Conservation (phyloP, 2,113 vertebrate species). For the Lagopus leucura region DNA sequence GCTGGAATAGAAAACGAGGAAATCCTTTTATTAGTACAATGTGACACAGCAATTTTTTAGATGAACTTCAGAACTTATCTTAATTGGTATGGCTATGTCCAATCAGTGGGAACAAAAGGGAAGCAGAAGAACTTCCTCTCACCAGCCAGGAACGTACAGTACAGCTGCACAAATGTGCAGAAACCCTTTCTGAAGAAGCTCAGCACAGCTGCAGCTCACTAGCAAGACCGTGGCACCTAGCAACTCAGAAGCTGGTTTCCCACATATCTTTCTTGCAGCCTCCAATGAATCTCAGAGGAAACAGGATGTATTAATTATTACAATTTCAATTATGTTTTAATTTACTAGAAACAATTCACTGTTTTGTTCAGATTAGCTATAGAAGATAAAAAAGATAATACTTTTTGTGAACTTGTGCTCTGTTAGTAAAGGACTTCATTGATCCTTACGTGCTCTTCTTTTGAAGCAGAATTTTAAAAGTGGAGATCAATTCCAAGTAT, state of each 20-base stretch:
- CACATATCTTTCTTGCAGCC: background rate
- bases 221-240: background rate
- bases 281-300: background rate
- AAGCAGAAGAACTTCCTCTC: background rate
- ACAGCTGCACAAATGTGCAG: background rate
- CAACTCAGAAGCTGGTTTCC: background rate
- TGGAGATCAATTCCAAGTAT: conserved; percentile 92
- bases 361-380: background rate
- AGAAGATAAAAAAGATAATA: background rate
- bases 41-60: background rate
- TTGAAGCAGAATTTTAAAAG: conserved; percentile 87
- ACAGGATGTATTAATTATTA: background rate
- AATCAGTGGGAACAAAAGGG: background rate
- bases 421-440: background rate
- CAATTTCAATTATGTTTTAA: background rate
- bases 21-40: background rate
- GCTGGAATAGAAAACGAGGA: background rate
- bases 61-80: background rate
- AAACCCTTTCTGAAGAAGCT: background rate
- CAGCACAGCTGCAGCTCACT: background rate
- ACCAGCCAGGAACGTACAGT: background rate
- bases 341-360: background rate
- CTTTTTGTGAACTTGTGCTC: background rate
- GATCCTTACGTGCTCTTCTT: conserved; percentile 84
- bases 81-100: background rate